Evolutionary conservation across 2,113 vertebrate genomes (phyloP).

Genomic region (Muscicapa adusta): DNA sequence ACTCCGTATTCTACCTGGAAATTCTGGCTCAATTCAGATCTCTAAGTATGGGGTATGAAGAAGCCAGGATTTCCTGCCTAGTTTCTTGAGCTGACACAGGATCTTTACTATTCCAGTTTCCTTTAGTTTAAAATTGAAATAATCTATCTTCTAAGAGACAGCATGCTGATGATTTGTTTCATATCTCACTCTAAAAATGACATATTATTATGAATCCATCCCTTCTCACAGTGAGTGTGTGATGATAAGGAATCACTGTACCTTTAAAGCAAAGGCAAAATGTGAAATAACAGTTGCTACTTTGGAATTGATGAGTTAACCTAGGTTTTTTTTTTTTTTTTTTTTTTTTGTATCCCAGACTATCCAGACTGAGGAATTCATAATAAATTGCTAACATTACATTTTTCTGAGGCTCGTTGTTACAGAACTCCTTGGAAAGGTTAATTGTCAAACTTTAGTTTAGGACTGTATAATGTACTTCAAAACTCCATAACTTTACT

Average conservation of each 20-base stretch:
- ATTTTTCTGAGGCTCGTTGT: not conserved
- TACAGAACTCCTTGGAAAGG: not conserved
- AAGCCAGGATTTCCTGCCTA: not conserved
- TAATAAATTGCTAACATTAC: not conserved
- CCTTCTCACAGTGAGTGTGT: not conserved
- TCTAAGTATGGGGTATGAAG: not conserved
- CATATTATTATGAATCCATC: not conserved
- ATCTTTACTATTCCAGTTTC: not conserved
- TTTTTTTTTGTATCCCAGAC: not conserved
- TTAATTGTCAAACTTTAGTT: conserved; percentile 38
- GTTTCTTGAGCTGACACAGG: not conserved
- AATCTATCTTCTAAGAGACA: not conserved
- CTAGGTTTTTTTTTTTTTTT: not conserved
- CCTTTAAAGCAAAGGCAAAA: conserved; percentile 14
- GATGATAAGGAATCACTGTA: not conserved
- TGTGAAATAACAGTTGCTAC: not conserved
- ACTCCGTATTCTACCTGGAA: not conserved
- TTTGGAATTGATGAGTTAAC: conserved; percentile 13
- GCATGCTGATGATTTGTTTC: not conserved
- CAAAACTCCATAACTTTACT: not conserved
- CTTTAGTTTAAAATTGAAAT: not conserved
- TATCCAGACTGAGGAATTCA: not conserved
- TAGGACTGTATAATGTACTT: not conserved
- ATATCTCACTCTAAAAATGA: not conserved
- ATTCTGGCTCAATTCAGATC: not conserved